phyloP scores from a whole-genome alignment of 2,113 vertebrate genomes.

The Balaenoptera acutorostrata region DNA sequence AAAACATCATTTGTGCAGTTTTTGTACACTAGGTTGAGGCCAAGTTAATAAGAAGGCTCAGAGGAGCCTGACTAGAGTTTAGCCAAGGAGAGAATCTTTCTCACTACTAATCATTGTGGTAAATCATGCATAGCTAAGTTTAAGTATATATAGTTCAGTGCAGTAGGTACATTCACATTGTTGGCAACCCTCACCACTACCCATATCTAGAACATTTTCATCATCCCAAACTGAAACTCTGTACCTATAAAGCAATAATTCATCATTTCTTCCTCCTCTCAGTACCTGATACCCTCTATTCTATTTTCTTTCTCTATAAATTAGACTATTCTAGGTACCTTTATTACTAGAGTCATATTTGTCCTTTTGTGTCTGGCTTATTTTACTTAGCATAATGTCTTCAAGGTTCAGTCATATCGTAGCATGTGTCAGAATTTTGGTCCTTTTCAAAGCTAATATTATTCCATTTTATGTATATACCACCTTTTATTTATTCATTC shows the following conservation, averaged over 20 bases:
- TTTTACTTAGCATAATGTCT: neutral
- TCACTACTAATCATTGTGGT: neutral
- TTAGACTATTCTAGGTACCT: neutral
- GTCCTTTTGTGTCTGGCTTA: neutral
- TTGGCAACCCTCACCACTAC: neutral
- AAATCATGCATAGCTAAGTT: neutral
- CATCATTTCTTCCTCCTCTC: neutral
- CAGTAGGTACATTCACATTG: neutral
- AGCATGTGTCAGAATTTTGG: neutral
- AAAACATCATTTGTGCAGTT: neutral
- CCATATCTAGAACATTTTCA: neutral
- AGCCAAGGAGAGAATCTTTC: no score
- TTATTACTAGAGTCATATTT: neutral
- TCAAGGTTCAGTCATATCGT: neutral
- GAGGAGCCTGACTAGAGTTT: neutral
- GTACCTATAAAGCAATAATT: neutral
- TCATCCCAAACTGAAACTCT: neutral
- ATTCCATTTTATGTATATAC: neutral
- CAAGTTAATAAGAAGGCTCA: neutral
- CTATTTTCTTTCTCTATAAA: neutral
- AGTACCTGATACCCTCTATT: neutral
- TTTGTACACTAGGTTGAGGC: neutral
- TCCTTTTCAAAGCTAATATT: neutral
- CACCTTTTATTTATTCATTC: neutral
- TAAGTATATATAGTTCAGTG: neutral